These are phyloP conservation scores for Oenanthe oenanthe DNA, from an alignment of 2,113 vertebrate genomes.

Conservation along the genomic window DNA sequence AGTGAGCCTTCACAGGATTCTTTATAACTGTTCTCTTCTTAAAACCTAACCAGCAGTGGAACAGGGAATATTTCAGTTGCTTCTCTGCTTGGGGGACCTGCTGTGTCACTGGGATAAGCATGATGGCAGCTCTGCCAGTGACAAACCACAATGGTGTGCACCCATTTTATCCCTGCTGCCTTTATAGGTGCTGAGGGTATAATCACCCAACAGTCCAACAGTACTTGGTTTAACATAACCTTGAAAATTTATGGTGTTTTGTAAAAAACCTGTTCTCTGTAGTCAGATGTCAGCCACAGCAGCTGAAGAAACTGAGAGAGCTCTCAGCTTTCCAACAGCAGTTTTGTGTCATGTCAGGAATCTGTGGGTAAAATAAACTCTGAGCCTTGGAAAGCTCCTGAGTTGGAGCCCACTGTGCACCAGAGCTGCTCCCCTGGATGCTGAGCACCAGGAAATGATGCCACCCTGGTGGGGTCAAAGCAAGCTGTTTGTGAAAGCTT, in stretches of 20 bases:
- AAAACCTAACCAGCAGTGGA: background rate
- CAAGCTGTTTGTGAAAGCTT: background rate
- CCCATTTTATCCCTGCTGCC: background rate
- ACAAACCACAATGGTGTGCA: background rate
- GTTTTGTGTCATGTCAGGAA: background rate
- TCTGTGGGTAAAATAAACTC: background rate
- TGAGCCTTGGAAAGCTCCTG: background rate
- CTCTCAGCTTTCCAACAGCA: background rate
- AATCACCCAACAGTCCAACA: background rate
- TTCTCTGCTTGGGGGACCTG: background rate
- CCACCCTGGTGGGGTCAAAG: background rate
- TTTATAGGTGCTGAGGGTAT: background rate
- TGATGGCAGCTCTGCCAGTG: background rate
- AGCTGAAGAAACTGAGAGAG: background rate
- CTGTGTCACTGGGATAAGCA: background rate
- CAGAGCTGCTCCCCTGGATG: background rate
- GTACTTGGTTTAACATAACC: background rate
- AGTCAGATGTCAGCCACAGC: background rate
- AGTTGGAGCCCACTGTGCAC: background rate
- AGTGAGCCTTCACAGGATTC: fast-evolving
- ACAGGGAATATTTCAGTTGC: background rate
- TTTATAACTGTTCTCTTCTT: background rate
- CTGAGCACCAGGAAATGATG: background rate
- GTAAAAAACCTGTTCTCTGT: background rate
- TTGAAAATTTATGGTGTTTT: background rate